Evolutionary conservation across 1,140 invertebrate species (phyloP).

Genomic region (Meteorus sp.): DNA sequence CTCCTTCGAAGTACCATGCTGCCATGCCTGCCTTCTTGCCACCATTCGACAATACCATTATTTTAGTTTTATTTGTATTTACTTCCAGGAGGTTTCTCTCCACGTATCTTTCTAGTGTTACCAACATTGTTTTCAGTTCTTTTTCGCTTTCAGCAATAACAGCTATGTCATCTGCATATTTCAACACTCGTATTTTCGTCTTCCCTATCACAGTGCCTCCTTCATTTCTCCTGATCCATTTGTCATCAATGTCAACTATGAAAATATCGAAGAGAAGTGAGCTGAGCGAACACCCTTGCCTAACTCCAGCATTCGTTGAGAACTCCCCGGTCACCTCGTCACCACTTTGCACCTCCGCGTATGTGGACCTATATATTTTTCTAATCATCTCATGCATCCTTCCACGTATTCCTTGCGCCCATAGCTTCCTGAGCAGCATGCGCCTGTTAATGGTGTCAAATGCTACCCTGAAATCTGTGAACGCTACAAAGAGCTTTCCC

Average conservation of each 20-base stretch:
- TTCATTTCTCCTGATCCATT: not conserved
- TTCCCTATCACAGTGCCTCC: not conserved
- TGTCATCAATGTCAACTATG: not conserved
- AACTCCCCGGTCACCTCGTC: not conserved
- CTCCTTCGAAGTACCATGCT: constrained; percentile 16
- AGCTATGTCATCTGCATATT: not conserved
- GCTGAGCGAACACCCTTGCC: not conserved
- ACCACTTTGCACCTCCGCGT: not conserved
- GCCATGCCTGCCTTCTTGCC: not conserved
- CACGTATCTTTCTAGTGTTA: not conserved
- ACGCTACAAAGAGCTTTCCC: not conserved
- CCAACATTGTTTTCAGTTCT: not conserved
- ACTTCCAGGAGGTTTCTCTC: not conserved
- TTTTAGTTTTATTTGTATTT: not conserved
- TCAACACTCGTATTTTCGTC: not conserved
- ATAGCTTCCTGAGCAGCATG: not conserved
- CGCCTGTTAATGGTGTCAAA: not conserved
- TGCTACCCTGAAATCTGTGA: not conserved
- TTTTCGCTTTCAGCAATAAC: not conserved
- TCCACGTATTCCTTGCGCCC: not conserved
- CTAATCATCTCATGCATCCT: not conserved
- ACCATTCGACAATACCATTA: not conserved
- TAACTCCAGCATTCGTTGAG: not conserved
- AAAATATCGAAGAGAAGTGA: not conserved
- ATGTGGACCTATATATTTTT: not conserved